Evolutionary conservation across 2,797 vertebrate genomes (phyloP).

Genomic region (Sebastes matsubarae): DNA sequence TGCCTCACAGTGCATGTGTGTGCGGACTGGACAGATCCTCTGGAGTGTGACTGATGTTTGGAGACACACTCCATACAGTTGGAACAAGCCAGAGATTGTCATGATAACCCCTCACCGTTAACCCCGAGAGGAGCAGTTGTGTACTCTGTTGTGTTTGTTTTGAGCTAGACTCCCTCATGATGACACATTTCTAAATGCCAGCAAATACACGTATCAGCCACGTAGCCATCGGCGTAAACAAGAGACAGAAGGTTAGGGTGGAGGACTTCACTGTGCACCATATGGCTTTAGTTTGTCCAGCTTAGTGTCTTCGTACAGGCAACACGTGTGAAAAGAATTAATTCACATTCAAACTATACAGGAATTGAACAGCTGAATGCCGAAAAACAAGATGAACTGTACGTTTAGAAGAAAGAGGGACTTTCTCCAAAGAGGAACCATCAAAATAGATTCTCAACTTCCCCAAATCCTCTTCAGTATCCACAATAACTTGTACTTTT

Average conservation of each 20-base stretch:
- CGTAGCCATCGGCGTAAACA: conserved; percentile 24
- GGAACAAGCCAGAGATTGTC: conserved; percentile 57
- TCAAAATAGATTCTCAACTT: conserved; percentile 60
- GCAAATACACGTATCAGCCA: conserved; percentile 21
- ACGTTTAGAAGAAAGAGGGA: conserved; percentile 37
- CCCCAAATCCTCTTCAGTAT: conserved; percentile 26
- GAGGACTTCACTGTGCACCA: conserved; percentile 29
- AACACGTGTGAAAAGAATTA: conserved; percentile 12
- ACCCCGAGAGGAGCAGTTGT: conserved; percentile 14
- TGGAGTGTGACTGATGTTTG: conserved; percentile 51
- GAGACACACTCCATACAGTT: conserved; percentile 54
- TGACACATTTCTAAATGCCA: conserved; percentile 29
- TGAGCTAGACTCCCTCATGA: conserved; percentile 10
- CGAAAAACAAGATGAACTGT: not conserved
- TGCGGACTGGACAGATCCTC: conserved; percentile 18
- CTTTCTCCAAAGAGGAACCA: conserved; percentile 68
- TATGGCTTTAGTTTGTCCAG: conserved; percentile 42
- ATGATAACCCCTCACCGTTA: conserved; percentile 61
- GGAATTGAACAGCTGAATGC: not conserved
- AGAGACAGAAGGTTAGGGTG: conserved; percentile 40
- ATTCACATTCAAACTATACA: not conserved
- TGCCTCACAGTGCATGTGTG: not conserved
- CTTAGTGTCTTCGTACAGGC: conserved; percentile 18
- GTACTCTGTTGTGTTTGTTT: conserved; percentile 34
- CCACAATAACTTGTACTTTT: conserved; percentile 37